Percentiles rank a stretch among this genome's conserved stretches.
Evolutionary conservation across 1,140 invertebrate genomes (phyloP).

Genomic region (Rhopalosiphum maidis): DNA sequence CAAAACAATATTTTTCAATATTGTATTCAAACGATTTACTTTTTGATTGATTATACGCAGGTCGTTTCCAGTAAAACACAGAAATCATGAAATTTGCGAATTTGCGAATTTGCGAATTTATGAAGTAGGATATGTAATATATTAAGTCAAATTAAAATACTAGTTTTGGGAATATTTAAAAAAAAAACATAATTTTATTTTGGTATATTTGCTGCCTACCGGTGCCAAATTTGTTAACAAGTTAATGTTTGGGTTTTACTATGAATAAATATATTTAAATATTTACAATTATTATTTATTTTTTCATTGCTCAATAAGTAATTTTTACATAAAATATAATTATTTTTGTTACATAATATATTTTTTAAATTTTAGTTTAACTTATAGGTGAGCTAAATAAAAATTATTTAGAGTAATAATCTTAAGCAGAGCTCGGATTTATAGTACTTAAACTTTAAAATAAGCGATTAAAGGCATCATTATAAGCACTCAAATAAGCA

Average conservation of each 20-base stretch:
- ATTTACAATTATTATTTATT: no score
- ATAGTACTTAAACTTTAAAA: no score
- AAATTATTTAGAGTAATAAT: no score
- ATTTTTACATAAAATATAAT: no score
- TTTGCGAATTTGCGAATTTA: background rate
- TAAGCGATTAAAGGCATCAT: no score
- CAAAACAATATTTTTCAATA: background rate
- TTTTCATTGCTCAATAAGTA: no score
- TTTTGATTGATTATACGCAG: background rate
- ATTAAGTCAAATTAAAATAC: background rate
- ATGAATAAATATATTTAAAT: no score
- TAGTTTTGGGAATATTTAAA: background rate
- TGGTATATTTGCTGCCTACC: background rate
- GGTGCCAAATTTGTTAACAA: no score
- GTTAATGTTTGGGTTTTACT: background rate
- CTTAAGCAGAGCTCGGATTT: no score
- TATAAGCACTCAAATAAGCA: no score
- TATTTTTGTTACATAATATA: no score
- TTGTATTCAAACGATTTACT: background rate
- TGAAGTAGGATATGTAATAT: background rate
- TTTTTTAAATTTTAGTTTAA: background rate
- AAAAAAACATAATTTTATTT: background rate
- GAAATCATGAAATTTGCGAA: background rate
- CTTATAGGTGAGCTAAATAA: no score
- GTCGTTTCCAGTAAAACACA: fast-evolving